A percentile compares a stretch with the other conserved stretches of the same genome.
Conservation (phyloP, 2,888 invertebrate genomes). For the Tyria jacobaeae region DNA sequence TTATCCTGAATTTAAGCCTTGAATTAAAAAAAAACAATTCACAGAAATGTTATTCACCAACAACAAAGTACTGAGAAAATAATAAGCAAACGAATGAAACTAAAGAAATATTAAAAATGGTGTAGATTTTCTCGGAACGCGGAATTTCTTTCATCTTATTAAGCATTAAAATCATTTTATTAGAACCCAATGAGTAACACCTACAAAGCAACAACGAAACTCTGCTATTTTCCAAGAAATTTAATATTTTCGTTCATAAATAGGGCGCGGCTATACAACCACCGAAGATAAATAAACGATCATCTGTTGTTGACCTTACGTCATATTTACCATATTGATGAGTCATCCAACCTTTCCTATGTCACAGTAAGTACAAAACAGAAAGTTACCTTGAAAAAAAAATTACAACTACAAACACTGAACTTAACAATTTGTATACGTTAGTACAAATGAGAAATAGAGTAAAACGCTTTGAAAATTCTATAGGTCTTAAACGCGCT, state of each 20-base stretch:
- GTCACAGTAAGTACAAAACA: not conserved
- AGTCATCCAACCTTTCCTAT: slow-evolving; percentile 15
- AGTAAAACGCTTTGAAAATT: not conserved
- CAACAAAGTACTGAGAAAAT: not conserved
- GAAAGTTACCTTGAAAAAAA: not conserved
- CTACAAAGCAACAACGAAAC: slow-evolving; percentile 26
- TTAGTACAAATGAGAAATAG: not conserved
- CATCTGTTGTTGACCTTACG: slow-evolving; percentile 45
- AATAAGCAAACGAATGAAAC: not conserved
- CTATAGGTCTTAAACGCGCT: not conserved
- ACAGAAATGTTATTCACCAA: too few relatives aligned
- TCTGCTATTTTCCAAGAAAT: slow-evolving; percentile 46
- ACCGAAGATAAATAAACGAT: slow-evolving; percentile 46
- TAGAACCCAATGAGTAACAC: slow-evolving; percentile 24
- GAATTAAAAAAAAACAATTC: too few relatives aligned
- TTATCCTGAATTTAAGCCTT: too few relatives aligned
- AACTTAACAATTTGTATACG: not conserved
- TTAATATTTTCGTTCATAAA: slow-evolving; percentile 51
- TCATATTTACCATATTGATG: slow-evolving; percentile 29
- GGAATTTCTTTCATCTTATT: not conserved
- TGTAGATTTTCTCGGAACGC: not conserved
- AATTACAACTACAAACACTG: not conserved
- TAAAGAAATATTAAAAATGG: not conserved
- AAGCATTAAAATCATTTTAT: slow-evolving; percentile 3
- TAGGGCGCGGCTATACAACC: slow-evolving; percentile 47